These are phyloP conservation scores for Drosophila gaucha DNA, from an alignment of 2,888 invertebrate species.

Conservation along the genomic window DNA sequence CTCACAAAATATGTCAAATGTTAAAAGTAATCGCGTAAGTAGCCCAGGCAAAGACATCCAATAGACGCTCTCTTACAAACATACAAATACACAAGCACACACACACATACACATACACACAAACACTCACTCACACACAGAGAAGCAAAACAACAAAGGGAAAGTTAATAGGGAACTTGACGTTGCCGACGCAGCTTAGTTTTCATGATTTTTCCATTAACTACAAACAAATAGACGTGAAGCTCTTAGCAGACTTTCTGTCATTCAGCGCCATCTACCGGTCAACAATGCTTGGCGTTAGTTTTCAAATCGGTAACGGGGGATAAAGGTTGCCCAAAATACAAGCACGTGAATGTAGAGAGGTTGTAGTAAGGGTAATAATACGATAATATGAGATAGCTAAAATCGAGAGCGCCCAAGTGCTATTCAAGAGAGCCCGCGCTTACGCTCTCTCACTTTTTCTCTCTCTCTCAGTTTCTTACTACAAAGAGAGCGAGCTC, in stretches of 20 bases:
- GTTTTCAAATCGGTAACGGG: slow-evolving; percentile 22
- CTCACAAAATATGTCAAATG: slow-evolving; percentile 63
- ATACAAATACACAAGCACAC: slow-evolving; percentile 1
- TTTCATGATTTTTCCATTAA: slow-evolving; percentile 66
- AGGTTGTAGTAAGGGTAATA: slow-evolving; percentile 53
- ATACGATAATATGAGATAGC: slow-evolving; percentile 47
- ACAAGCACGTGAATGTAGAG: slow-evolving; percentile 56
- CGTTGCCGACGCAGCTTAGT: slow-evolving; percentile 45
- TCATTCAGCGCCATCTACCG: slow-evolving; percentile 49
- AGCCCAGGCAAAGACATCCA: slow-evolving; percentile 30
- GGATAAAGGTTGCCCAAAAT: slow-evolving; percentile 46
- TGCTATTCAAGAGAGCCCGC: slow-evolving; percentile 2
- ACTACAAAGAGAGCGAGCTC: slow-evolving; percentile 31
- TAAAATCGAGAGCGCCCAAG: slow-evolving; percentile 21
- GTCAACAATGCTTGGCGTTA: slow-evolving; percentile 33
- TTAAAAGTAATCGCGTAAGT: slow-evolving; percentile 67
- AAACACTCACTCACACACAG: not conserved
- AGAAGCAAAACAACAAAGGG: slow-evolving; percentile 42
- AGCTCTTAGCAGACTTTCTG: slow-evolving; percentile 15
- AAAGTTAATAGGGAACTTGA: slow-evolving; percentile 55
- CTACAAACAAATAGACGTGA: slow-evolving; percentile 23
- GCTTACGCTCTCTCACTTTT: slow-evolving; percentile 2
- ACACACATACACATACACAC: slow-evolving; percentile 1
- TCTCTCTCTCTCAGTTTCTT: slow-evolving; percentile 10
- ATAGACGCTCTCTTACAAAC: slow-evolving; percentile 11